These are phyloP conservation scores for Caretta caretta DNA, from an alignment of 2,113 vertebrate genomes.

Conservation along the genomic window DNA sequence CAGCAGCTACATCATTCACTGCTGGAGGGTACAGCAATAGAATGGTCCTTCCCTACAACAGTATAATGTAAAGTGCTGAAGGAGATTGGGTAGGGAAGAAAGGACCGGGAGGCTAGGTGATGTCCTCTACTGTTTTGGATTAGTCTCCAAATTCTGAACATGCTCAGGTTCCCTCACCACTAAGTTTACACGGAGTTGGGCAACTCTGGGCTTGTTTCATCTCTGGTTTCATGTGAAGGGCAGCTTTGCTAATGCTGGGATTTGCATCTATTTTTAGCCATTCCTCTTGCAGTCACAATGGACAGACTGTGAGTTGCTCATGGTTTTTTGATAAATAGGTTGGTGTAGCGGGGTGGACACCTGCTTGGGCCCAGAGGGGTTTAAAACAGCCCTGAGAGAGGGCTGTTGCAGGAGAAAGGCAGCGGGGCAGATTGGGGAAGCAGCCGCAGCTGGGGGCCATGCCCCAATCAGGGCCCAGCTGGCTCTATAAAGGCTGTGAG, in stretches of 20 bases:
- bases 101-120: too few species aligned
- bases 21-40: neutral
- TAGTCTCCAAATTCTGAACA: neutral
- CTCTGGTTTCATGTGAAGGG: neutral
- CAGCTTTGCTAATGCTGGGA: neutral
- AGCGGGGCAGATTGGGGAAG: too few species aligned
- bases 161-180: too few species aligned
- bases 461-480: too few species aligned
- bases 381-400: too few species aligned
- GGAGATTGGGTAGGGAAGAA: neutral
- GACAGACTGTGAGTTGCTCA: neutral
- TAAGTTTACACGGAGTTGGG: neutral
- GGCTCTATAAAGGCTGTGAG: too few species aligned
- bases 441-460: too few species aligned
- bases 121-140: too few species aligned
- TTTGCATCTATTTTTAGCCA: neutral
- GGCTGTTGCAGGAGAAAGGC: too few species aligned
- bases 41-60: neutral
- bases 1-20: neutral
- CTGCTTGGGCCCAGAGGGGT: too few species aligned
- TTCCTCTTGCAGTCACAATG: too few species aligned
- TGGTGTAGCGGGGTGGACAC: too few species aligned
- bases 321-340: neutral
- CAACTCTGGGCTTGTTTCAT: neutral
- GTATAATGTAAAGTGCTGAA: neutral